Evolutionary conservation across 1,140 invertebrate genomes (phyloP), one percentile per base, ranked within the genome.

Genomic region (Druon quercuslanigerum): DNA sequence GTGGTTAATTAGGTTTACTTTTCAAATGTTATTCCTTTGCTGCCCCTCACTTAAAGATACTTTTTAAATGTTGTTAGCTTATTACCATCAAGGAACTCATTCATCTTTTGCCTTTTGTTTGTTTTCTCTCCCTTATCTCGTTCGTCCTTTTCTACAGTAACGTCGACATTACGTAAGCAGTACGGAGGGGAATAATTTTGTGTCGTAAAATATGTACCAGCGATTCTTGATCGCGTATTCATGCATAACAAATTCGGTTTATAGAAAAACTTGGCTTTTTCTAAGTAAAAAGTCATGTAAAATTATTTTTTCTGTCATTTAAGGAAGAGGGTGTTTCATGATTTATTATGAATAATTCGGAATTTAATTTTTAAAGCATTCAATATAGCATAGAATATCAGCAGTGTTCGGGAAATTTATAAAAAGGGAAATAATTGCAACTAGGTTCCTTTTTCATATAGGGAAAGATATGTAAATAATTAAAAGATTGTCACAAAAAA

Each of bases 161-260:
- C 40, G 57, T 66, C 20, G n/a, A 66, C 57, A 66, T 66, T 66
- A 33, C 25, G 57, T 25, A 66, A 66, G 57, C 57, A 66, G 57
- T 66, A 33, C 40, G 20, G 57, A 16, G 25, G 57, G 40, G 57
- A 66, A 66, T 66, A 66, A 66, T 66, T 33, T 25, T 66, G 25
- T 25, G 57, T 40, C 57, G 40, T 66, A 66, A 66, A 66, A 66
- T 66, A 66, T 66, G 40, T 66, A 66, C 20, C 57, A 66, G 57
- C 6, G 40, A 66, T 66, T 25, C 57, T 66, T 66, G 57, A 25
- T 66, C 57, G 20, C 25, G 57, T 66, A 40, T 66, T 66, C 57
- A 33, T 66, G 57, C 40, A 66, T 66, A 66, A 66, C 40, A 66
- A 66, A 40, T 66, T 66, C 57, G 57, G 25, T 66, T 66, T 66